Conservation (phyloP, 2,888 invertebrate species). For the Trachelus stipa region DNA sequence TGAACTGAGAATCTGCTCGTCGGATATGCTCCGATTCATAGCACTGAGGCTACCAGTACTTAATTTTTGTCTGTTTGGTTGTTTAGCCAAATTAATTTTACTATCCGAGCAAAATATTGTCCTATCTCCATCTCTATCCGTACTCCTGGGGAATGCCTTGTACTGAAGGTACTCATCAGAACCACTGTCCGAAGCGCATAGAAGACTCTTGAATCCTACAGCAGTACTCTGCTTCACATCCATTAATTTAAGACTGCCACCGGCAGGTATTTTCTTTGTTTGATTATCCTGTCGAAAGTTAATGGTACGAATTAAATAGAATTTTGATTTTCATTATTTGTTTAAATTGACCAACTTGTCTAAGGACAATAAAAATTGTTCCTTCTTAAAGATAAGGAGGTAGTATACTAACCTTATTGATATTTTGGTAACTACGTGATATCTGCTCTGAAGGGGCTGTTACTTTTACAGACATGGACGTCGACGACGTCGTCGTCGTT, state of each 20-base stretch:
- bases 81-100: constrained; percentile 13
- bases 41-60: constrained; percentile 17
- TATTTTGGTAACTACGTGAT: too few species aligned
- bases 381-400: too few species aligned
- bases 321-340: too few species aligned
- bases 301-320: too few species aligned
- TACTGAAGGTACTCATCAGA: constrained; percentile 54
- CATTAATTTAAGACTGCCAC: constrained; percentile 24
- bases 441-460: too few species aligned
- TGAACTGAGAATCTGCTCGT: constrained; percentile 49
- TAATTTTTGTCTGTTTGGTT: neutral
- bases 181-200: constrained; percentile 53
- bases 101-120: constrained; percentile 7
- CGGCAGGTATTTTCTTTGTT: too few species aligned
- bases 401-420: too few species aligned
- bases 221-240: constrained; percentile 53
- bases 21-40: constrained; percentile 42
- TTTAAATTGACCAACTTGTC: too few species aligned
- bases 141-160: constrained; percentile 39
- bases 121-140: neutral
- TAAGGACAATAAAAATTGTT: too few species aligned
- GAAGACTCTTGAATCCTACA: constrained; percentile 48
- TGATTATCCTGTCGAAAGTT: too few species aligned
- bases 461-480: too few species aligned
- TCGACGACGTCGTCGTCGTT: too few species aligned